These are phyloP conservation scores for Zygogramma bicolorata DNA, from an alignment of 2,888 invertebrate species.

Conservation along the genomic window DNA sequence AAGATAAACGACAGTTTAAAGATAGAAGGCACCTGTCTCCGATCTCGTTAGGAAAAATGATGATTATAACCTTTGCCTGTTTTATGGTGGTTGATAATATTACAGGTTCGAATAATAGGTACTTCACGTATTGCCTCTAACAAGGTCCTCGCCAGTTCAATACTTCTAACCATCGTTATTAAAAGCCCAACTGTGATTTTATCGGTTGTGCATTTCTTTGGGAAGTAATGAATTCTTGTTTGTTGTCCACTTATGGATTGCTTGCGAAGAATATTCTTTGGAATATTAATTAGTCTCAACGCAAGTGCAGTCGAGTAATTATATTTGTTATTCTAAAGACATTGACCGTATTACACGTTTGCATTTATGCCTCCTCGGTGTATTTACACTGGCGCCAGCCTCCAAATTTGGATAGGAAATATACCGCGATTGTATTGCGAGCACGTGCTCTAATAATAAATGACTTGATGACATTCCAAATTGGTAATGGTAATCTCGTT, in stretches of 20 bases:
- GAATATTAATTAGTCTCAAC: background rate
- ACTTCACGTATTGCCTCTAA: too few species aligned
- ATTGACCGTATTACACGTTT: constrained; percentile 16
- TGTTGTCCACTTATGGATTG: background rate
- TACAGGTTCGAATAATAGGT: background rate
- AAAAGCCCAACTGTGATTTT: background rate
- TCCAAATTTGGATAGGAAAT: constrained; percentile 14
- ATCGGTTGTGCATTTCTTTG: background rate
- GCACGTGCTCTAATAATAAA: background rate
- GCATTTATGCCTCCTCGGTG: background rate
- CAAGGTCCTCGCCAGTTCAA: background rate
- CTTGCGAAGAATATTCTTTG: background rate
- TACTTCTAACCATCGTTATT: background rate
- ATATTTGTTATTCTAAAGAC: constrained; percentile 2
- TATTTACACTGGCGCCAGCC: constrained; percentile 10
- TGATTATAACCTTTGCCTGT: background rate
- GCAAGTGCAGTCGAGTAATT: background rate
- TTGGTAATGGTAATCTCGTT: background rate
- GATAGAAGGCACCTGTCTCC: background rate
- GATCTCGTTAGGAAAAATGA: background rate
- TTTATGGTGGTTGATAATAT: background rate
- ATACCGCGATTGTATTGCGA: background rate
- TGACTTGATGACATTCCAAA: background rate
- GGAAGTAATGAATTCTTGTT: background rate
- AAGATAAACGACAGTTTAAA: background rate